Conservation (phyloP, 53 echinoderm and acorn worm species). For the Patiria pectinifera region DNA sequence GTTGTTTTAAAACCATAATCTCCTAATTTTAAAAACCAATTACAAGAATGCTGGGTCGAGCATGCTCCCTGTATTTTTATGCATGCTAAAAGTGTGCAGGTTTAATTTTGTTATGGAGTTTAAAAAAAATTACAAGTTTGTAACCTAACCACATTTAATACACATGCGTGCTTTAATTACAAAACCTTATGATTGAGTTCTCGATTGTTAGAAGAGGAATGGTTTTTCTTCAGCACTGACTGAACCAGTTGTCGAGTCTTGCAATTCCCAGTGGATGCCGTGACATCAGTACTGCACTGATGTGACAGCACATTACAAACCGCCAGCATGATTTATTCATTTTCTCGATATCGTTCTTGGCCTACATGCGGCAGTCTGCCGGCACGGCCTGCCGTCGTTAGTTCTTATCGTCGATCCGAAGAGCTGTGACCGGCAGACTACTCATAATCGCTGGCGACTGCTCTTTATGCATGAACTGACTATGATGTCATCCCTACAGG, state of each 20-base stretch:
- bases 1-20: too few species aligned
- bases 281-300: neutral
- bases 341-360: neutral
- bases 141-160: too few species aligned
- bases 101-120: too few species aligned
- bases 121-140: too few species aligned
- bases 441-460: neutral
- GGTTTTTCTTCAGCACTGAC: neutral
- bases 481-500: neutral
- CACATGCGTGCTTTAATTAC: too few species aligned
- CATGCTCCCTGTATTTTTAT: too few species aligned
- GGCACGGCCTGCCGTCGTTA: neutral
- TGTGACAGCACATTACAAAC: neutral
- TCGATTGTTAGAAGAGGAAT: neutral
- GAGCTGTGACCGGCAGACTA: neutral
- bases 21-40: too few species aligned
- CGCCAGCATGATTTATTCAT: neutral
- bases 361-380: neutral
- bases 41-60: too few species aligned
- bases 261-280: neutral
- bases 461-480: neutral
- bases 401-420: neutral
- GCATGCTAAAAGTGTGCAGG: too few species aligned
- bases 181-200: neutral
- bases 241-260: neutral